Base-by-base conservation (phyloP, 2,113 vertebrate species). In the Dicentrarchus labrax region DNA sequence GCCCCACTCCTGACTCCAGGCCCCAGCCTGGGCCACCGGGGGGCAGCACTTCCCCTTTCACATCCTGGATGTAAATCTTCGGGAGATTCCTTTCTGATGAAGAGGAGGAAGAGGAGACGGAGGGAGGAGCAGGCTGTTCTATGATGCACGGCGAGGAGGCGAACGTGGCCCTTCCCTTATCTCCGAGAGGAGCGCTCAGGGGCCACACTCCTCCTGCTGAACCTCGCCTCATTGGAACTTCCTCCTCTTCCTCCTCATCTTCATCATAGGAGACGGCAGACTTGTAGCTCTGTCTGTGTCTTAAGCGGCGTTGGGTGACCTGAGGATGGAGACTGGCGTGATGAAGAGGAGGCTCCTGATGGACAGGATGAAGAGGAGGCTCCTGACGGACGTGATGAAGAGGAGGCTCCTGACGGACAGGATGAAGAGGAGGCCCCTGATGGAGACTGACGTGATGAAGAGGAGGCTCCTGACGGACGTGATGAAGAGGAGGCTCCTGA, bases 31-130 rank as follows among this genome's bases (percentile, higher is more conserved):
- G 72, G 2, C 11, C 72, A 24, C 0, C 9, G 5, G 74, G 57
- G 38, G 60, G 16, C 59, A 11, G 10, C 4, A 0, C 8, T 11
- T 59, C 78, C 19, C 2, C 56, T 3, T 72, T 84, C 8, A 92
- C 80, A 0, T 94, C 87, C 78, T 96, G 95, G 79, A 95, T 77
- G 0, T 91, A 94, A 86, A 97, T 96, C 73, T 79, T 39, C 0
- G 85, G 88, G 8, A 76, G 15, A 1, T 0, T 61, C 9, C 45
- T 87, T 38, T 72, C 69, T 17, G 74, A 69, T 6, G 77, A 54
- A 38, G 80, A 21, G 3, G 72, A 62, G 1, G 47, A 43, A 17
- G 76, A 38, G 36, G 30, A 47, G 12, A 36, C n/a, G 16, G 73
- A 21, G 11, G 74, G 70, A 30, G 69, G 51, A 2, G 15, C 43